Evolutionary conservation across 1,140 invertebrate genomes (phyloP), one percentile per base, ranked within the genome.

Genomic region (Zaprionus camerounensis): DNA sequence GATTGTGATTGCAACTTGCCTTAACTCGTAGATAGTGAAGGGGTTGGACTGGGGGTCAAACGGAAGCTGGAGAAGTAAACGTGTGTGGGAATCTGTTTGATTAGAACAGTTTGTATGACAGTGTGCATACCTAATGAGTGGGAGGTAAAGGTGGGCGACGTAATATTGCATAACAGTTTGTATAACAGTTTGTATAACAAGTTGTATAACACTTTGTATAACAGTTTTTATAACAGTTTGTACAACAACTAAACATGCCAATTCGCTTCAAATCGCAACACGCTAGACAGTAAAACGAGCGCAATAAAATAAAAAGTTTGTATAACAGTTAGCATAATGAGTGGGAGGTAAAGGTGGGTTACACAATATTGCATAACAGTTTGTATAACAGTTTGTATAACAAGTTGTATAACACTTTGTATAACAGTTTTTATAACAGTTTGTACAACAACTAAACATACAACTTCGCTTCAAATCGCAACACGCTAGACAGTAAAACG

Each of bases 21-120:
- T 24, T 12, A 20, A 24, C 46, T 13, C 2, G 20, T 51, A 24
- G 11, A 51, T 13, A 51, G 46, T 4, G 20, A 11, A 31, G 31
- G 31, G 9, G 31, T 3, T 3, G 31, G 3, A 0, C 20, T 4
- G 17, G 11, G 9, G 9, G 20, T n/a, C 9, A 22, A 24, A 6
- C 20, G 46, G 46, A 20, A 49, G 46, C 41, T 17, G 41, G 6
- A 24, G 12, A 2, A 24, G 46, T 51, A 11, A 22, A 22, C 22
- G 46, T 51, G 46, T 51, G 46, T 24, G 46, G 46, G 46, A 51
- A 51, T 13, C 46, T 51, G 13, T 67, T 24, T 41, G 13, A 12
- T 28, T 73, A 55, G 13, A 73, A 78, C 51, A 56, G 49, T 22
- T 41, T 78, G 4, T 13, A 46, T 28, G 17, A 28, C 17, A 56